Evolutionary conservation across 2,888 invertebrate genomes (phyloP).

Genomic region (Aphidoletes aphidimyza): DNA sequence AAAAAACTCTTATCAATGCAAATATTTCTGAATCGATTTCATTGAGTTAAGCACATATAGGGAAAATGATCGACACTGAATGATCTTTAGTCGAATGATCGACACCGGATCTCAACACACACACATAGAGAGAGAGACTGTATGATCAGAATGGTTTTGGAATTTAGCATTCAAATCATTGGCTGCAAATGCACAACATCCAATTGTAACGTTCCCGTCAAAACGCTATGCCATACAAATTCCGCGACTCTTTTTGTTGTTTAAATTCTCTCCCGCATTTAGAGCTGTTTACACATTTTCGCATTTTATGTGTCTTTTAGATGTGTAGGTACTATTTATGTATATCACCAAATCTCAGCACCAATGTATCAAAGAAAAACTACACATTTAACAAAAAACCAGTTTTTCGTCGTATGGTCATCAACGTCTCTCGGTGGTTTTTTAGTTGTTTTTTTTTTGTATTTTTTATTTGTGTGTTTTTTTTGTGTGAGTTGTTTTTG

Average conservation of each 20-base stretch:
- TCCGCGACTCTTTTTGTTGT: background rate
- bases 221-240: background rate
- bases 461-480: background rate
- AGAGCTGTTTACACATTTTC: too few species aligned
- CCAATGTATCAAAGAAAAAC: slow-evolving; percentile 14
- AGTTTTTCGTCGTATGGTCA: slow-evolving; percentile 21
- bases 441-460: background rate
- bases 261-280: background rate
- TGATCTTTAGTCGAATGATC: too few species aligned
- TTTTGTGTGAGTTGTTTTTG: background rate
- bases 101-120: too few species aligned
- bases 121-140: too few species aligned
- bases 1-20: too few species aligned
- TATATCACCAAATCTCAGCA: slow-evolving; percentile 28
- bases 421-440: background rate
- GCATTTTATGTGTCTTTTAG: background rate
- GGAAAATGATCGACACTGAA: too few species aligned
- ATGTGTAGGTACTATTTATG: background rate
- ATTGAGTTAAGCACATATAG: too few species aligned
- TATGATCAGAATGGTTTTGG: too few species aligned
- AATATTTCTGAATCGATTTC: too few species aligned
- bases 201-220: slow-evolving; percentile 12
- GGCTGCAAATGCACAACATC: background rate
- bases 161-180: too few species aligned
- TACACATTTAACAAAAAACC: slow-evolving; percentile 39